phyloP scores from a whole-genome alignment of 1,140 invertebrate species.

The Galendromus occidentalis region DNA sequence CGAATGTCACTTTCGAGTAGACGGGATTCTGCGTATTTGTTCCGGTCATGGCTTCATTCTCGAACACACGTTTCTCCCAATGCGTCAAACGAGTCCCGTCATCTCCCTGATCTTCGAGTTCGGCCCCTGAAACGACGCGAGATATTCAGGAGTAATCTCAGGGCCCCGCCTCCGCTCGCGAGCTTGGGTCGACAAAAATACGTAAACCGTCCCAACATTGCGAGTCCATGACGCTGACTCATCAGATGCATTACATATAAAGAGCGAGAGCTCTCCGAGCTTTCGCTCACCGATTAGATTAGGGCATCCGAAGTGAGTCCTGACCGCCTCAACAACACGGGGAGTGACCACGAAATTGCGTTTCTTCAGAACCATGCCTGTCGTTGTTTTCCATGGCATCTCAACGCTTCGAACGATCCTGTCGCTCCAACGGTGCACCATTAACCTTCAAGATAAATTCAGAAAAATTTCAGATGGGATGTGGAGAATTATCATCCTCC shows the following conservation, averaged over 20 bases:
- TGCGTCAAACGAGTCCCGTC: constrained; percentile 91
- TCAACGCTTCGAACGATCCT: not conserved
- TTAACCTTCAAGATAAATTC: not conserved
- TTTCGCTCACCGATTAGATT: constrained; percentile 30
- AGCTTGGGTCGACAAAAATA: too few relatives aligned
- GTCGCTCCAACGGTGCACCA: constrained; percentile 4
- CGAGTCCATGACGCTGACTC: too few relatives aligned
- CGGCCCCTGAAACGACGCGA: constrained; percentile 68
- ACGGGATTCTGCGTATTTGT: constrained; percentile 97
- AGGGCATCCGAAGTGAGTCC: constrained; percentile 72
- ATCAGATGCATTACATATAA: too few relatives aligned
- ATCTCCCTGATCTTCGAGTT: constrained; percentile 91
- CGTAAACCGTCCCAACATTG: too few relatives aligned
- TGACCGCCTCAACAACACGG: constrained; percentile 27
- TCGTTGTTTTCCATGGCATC: not conserved
- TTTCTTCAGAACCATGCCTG: not conserved
- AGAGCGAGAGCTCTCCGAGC: too few relatives aligned
- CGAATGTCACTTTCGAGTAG: constrained; percentile 84
- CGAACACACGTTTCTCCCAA: constrained; percentile 95
- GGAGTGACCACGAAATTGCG: not conserved
- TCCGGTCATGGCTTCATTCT: constrained; percentile 99
- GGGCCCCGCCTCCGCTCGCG: too few relatives aligned
- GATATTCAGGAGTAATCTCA: too few relatives aligned
- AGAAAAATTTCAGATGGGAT: too few relatives aligned
- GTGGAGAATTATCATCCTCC: too few relatives aligned